phyloP scores from a whole-genome alignment of 2,888 invertebrate species.

The Allacma fusca region DNA sequence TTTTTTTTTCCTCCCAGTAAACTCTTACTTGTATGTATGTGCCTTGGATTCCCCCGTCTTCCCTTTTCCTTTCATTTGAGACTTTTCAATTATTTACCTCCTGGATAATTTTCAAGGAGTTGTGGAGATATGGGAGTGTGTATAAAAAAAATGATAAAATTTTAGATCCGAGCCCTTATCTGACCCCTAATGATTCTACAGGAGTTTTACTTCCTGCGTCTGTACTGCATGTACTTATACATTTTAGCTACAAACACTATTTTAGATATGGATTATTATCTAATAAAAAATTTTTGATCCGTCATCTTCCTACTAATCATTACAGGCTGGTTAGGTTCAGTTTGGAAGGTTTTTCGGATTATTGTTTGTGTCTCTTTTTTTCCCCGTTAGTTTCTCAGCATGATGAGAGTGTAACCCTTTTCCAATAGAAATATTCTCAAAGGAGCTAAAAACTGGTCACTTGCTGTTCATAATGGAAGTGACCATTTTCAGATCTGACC shows the following conservation, averaged over 20 bases:
- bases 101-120: background rate
- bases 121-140: too few species aligned
- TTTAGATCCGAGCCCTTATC: background rate
- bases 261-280: background rate
- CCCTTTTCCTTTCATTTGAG: conserved; percentile 22
- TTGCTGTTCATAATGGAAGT: background rate
- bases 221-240: too few species aligned
- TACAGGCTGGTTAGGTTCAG: too few species aligned
- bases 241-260: too few species aligned
- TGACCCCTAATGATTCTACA: conserved; percentile 34
- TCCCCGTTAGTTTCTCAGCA: too few species aligned
- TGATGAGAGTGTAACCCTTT: too few species aligned
- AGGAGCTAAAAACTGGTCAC: too few species aligned
- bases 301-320: conserved; percentile 16
- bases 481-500: background rate
- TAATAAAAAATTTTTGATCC: conserved; percentile 16
- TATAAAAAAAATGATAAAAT: too few species aligned
- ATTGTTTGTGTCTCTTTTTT: too few species aligned
- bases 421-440: too few species aligned
- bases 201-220: conserved; percentile 1
- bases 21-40: too few species aligned
- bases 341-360: too few species aligned
- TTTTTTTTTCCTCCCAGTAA: conserved; percentile 20
- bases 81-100: background rate
- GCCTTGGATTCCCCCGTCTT: background rate